A percentile compares a stretch with the other conserved stretches of the same genome.
phyloP scores from a whole-genome alignment of 2,797 vertebrate species.

The Sebastiscus albofasciatus region DNA sequence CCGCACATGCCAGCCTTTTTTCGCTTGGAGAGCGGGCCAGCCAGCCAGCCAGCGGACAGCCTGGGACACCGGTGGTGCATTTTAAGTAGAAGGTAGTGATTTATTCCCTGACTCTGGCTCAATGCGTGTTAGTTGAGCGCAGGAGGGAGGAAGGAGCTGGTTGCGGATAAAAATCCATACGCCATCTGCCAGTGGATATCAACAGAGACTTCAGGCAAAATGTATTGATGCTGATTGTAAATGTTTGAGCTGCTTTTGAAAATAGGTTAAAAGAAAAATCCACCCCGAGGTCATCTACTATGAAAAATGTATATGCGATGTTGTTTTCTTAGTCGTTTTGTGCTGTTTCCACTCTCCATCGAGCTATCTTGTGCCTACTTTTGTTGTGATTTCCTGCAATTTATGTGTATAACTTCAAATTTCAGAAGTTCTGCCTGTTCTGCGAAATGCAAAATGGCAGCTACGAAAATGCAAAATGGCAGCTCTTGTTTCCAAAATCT shows the following conservation, averaged over 20 bases:
- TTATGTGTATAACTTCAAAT: neutral
- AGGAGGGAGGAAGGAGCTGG: neutral
- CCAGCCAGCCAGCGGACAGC: slow-evolving; percentile 28
- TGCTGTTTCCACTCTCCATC: neutral
- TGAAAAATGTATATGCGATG: neutral
- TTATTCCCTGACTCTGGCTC: slow-evolving; percentile 29
- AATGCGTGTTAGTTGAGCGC: neutral
- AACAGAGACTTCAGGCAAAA: neutral
- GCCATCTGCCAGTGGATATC: neutral
- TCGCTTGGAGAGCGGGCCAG: slow-evolving; percentile 41
- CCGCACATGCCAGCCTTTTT: slow-evolving; percentile 33
- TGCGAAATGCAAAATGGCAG: neutral
- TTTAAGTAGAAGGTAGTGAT: slow-evolving; percentile 44
- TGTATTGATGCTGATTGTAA: neutral
- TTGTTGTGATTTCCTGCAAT: neutral
- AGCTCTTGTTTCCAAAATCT: neutral
- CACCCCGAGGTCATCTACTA: neutral
- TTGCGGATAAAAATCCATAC: slow-evolving; percentile 1
- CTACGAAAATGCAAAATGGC: neutral
- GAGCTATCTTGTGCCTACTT: neutral
- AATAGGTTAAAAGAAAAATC: neutral
- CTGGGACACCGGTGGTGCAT: slow-evolving; percentile 38
- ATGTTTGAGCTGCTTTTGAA: neutral
- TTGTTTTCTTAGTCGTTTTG: neutral
- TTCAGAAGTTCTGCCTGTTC: neutral